Evolutionary conservation across 30 jellyfish, hydroid and myxozoan species (phyloP).

Genomic region (Cassiopea xamachana): DNA sequence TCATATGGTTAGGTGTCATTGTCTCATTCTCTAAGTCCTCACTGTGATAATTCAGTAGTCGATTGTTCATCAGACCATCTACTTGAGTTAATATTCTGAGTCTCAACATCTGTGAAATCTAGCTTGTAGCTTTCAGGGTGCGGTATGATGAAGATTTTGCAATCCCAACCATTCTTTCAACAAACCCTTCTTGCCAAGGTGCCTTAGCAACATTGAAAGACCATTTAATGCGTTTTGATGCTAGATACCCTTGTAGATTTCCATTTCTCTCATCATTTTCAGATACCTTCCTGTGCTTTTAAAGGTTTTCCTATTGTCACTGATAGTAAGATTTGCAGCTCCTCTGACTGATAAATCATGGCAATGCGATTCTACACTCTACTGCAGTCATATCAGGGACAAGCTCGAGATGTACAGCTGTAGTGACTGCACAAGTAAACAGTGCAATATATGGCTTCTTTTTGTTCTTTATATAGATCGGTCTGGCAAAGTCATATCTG

Average conservation of each 20-base stretch:
- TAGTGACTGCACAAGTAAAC: conserved; percentile 52
- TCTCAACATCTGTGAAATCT: conserved; percentile 63
- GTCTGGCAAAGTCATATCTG: conserved; percentile 58
- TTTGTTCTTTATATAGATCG: conserved; percentile 27
- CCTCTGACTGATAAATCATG: conserved; percentile 64
- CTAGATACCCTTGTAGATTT: conserved; percentile 37
- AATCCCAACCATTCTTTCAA: conserved; percentile 65
- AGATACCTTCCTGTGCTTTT: conserved; percentile 46
- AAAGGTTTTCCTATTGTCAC: conserved; percentile 53
- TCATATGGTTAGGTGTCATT: conserved; percentile 58
- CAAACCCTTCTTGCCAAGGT: conserved; percentile 73
- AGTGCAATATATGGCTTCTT: conserved; percentile 53
- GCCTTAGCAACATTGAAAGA: conserved; percentile 54
- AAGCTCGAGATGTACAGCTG: conserved; percentile 64
- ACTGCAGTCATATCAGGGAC: conserved; percentile 63
- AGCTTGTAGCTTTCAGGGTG: conserved; percentile 1
- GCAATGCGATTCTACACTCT: conserved; percentile 32
- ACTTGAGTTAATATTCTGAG: conserved; percentile 41
- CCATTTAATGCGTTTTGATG: conserved; percentile 40
- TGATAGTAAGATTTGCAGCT: conserved; percentile 37
- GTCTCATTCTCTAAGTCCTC: conserved; percentile 49
- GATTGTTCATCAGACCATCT: conserved; percentile 58
- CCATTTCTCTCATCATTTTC: conserved; percentile 40
- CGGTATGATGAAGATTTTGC: conserved; percentile 35
- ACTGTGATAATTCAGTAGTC: conserved; percentile 50